Conservation (phyloP, 2,797 vertebrate species). For the Alosa sapidissima region DNA sequence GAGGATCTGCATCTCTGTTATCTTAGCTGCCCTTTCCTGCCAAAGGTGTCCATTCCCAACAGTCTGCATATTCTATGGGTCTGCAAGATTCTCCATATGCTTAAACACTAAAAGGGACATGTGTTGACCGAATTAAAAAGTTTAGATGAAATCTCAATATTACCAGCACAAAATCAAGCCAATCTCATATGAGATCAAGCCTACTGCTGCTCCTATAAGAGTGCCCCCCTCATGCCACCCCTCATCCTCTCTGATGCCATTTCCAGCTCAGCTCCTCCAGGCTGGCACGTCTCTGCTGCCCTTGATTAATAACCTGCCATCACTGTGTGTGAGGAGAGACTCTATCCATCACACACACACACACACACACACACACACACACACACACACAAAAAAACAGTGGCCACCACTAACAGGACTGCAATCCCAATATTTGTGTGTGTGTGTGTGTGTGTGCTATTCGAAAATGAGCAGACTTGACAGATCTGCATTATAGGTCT, state of each 20-base stretch:
- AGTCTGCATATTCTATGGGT: too few species aligned
- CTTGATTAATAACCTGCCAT: neutral
- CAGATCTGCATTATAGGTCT: neutral
- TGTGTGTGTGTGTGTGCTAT: neutral
- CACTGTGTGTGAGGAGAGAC: neutral
- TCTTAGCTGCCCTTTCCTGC: too few species aligned
- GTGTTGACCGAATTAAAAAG: too few species aligned
- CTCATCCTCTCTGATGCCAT: neutral
- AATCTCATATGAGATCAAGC: too few species aligned
- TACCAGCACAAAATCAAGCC: too few species aligned
- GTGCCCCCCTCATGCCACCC: neutral
- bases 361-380: too few species aligned
- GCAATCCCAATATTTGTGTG: neutral
- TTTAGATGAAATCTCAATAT: too few species aligned
- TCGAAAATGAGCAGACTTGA: neutral
- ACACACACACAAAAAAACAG: neutral
- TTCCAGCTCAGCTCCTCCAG: neutral
- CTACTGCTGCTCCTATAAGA: neutral
- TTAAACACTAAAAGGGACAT: neutral
- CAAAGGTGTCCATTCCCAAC: too few species aligned
- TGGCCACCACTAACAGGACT: neutral
- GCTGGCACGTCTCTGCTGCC: neutral
- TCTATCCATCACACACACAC: constrained; percentile 2
- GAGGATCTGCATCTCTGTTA: too few species aligned
- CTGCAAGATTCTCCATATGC: too few species aligned